Evolutionary conservation across 2,888 invertebrate species (phyloP).

Genomic region (Anticlea derivata): DNA sequence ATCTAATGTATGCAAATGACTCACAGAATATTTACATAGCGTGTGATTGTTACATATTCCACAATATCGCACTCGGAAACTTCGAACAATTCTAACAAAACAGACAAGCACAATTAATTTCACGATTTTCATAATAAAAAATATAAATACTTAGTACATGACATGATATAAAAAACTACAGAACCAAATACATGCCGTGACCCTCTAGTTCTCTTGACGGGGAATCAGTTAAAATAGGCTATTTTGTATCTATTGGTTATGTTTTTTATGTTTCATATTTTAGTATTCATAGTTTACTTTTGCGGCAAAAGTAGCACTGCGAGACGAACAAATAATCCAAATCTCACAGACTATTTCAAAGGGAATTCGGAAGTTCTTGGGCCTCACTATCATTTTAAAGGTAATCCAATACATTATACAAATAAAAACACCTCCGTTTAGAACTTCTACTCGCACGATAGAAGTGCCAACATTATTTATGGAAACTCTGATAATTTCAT

Average conservation of each 20-base stretch:
- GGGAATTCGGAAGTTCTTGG: constrained; percentile 34
- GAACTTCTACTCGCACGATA: too few species aligned
- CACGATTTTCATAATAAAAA: constrained; percentile 64
- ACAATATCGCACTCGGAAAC: constrained; percentile 51
- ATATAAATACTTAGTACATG: constrained; percentile 45
- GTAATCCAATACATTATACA: background rate
- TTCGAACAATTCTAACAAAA: constrained; percentile 42
- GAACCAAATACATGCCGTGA: constrained; percentile 34
- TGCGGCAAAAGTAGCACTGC: constrained; percentile 43
- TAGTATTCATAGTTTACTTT: constrained; percentile 52
- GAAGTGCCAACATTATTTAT: too few species aligned
- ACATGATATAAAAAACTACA: constrained; percentile 37
- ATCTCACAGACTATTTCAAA: constrained; percentile 34
- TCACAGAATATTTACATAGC: constrained; percentile 63
- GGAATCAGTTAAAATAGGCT: constrained; percentile 56
- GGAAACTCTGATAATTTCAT: too few species aligned
- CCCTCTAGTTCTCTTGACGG: constrained; percentile 43
- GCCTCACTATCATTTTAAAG: constrained; percentile 11
- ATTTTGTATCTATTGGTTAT: constrained; percentile 64
- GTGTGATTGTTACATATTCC: constrained; percentile 65
- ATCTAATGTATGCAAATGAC: constrained; percentile 22
- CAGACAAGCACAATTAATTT: constrained; percentile 63
- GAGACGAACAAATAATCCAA: constrained; percentile 34
- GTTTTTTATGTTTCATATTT: constrained; percentile 66
- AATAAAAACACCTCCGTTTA: background rate